Evolutionary conservation across 2,888 invertebrate species (phyloP).

Genomic region (Morpho helenor): DNA sequence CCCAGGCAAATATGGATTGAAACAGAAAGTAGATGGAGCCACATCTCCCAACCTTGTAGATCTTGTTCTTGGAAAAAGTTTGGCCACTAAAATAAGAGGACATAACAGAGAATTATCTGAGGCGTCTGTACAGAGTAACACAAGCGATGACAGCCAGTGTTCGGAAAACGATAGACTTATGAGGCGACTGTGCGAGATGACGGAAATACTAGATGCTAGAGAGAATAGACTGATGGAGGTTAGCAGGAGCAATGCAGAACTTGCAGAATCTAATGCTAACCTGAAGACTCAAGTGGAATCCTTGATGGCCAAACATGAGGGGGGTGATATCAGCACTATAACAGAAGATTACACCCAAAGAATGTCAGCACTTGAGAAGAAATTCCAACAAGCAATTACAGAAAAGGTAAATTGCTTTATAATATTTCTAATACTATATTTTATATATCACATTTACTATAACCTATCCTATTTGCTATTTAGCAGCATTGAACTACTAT

Average conservation of each 20-base stretch:
- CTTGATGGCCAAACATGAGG: constrained; percentile 76
- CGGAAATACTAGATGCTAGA: constrained; percentile 91
- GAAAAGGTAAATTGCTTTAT: constrained; percentile 82
- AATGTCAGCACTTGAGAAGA: constrained; percentile 92
- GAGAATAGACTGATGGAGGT: constrained; percentile 89
- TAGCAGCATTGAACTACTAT: too few species aligned
- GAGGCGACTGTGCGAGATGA: constrained; percentile 90
- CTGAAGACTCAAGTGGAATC: constrained; percentile 80
- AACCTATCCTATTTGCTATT: too few species aligned
- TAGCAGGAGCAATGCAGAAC: constrained; percentile 89
- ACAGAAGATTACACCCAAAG: constrained; percentile 94
- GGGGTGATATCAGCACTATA: constrained; percentile 82
- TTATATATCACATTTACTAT: too few species aligned
- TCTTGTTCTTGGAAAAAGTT: constrained; percentile 68
- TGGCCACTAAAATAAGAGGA: constrained; percentile 84
- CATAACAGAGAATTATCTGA: constrained; percentile 87
- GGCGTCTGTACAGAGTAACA: constrained; percentile 83
- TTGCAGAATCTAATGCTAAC: constrained; percentile 84
- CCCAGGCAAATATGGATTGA: constrained; percentile 79
- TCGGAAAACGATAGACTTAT: constrained; percentile 86
- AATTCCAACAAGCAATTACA: constrained; percentile 91
- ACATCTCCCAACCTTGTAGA: constrained; percentile 68
- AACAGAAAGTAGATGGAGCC: constrained; percentile 60
- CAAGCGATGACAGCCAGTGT: constrained; percentile 86
- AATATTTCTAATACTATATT: too few species aligned